Evolutionary conservation across 2,113 vertebrate genomes (phyloP), one percentile per base, ranked within the genome.

Genomic region (Gallinago undulata): DNA sequence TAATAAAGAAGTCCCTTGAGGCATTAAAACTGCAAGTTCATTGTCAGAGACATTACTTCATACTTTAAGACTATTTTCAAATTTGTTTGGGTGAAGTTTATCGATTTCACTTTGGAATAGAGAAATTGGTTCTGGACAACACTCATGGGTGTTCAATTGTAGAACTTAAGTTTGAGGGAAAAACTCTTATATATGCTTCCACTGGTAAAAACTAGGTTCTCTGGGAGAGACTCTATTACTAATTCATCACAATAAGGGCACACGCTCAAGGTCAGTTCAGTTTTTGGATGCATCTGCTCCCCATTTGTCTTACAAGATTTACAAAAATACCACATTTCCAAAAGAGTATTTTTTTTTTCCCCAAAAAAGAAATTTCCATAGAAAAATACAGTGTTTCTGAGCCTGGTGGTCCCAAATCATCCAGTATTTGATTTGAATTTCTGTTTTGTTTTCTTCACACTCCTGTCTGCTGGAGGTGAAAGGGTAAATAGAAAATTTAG

Each of bases 61-160:
- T 50, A 89, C 22, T 70, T 93, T 47, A 90, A 45, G 48, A 62
- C 93, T 96, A 92, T 45, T 81, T 96, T 95, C 82, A 96, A 96
- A 95, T 55, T 51, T 39, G 51, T 84, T 92, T 86, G 45, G 47
- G 43, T 86, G 80, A 94, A 72, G 12, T 69, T 62, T 81, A 93
- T 85, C 14, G 77, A n/a, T 86, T 94, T 92, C 73, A 48, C 37
- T 91, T 90, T 88, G 69, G 50, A 96, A 73, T 12, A 90, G 79
- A 94, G 57, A 94, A 96, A 94, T 2, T 85, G 7, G 8, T 57
- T 91, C 66, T 6, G 6, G 41, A 43, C 31, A 70, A 16, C 28
- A 31, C 28, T 39, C 13, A 14, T 22, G 35, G 22, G 6, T 75
- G 4, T 33, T 51, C 28, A 16, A 18, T 3, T 10, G 23, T 33